Conservation (phyloP, 2,113 vertebrate genomes). For the Platysteira castanea region DNA sequence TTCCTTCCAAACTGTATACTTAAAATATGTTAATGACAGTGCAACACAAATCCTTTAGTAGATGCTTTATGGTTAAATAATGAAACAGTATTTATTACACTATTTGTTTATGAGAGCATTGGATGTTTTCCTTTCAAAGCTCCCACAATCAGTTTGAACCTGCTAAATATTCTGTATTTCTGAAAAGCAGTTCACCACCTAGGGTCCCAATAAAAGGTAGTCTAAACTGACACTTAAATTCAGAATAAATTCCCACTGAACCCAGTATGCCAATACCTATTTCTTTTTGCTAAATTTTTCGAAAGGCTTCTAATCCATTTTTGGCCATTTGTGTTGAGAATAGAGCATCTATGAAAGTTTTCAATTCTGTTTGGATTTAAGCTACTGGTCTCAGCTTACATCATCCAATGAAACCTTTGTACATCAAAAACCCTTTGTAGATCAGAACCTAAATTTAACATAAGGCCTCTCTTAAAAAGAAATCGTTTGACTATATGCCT, state of each 20-base stretch:
- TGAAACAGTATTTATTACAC: background rate
- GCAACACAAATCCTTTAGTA: background rate
- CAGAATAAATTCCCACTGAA: background rate
- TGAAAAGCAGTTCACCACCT: background rate
- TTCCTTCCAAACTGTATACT: constrained; percentile 12
- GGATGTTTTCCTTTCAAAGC: background rate
- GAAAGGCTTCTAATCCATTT: background rate
- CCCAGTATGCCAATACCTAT: background rate
- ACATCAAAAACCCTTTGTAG: background rate
- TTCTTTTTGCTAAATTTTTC: background rate
- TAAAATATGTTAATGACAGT: constrained; percentile 8
- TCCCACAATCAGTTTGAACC: background rate
- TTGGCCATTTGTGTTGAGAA: background rate
- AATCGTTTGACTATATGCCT: background rate
- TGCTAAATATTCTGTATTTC: background rate
- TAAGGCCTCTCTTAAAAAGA: background rate
- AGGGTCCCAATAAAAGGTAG: background rate
- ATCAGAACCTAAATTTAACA: background rate
- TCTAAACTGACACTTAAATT: background rate
- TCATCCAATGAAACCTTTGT: background rate
- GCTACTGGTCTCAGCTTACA: background rate
- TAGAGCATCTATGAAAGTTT: background rate
- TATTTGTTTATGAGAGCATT: background rate
- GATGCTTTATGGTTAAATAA: constrained; percentile 25
- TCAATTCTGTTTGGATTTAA: background rate